Conservation (phyloP, 1,140 invertebrate species). For the Drosophila suzukii region DNA sequence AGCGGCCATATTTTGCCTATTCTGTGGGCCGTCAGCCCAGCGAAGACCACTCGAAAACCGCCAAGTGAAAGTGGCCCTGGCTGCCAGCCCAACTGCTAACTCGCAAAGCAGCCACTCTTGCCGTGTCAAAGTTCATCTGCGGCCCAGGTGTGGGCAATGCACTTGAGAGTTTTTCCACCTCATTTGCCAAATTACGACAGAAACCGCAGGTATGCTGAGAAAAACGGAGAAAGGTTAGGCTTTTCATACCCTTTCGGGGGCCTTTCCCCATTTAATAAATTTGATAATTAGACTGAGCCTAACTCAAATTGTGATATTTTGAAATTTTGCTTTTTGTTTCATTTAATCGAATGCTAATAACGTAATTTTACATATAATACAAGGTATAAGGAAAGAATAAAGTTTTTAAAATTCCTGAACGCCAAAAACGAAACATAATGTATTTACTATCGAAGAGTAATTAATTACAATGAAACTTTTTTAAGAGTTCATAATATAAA, state of each 20-base stretch:
- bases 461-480: too few relatives aligned
- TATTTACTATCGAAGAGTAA: too few relatives aligned
- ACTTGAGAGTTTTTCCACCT: constrained; percentile 48
- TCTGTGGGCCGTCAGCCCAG: constrained; percentile 35
- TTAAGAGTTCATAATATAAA: too few relatives aligned
- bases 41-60: constrained; percentile 45
- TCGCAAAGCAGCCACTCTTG: constrained; percentile 34
- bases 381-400: too few relatives aligned
- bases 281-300: too few relatives aligned
- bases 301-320: too few relatives aligned
- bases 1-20: constrained; percentile 34
- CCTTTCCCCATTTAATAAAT: not conserved
- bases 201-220: not conserved
- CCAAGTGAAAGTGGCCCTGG: constrained; percentile 71
- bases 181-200: constrained; percentile 57
- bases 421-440: too few relatives aligned
- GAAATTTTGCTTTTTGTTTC: too few relatives aligned
- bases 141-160: constrained; percentile 53
- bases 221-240: constrained; percentile 1
- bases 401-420: too few relatives aligned
- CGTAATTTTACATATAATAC: too few relatives aligned
- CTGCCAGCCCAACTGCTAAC: constrained; percentile 7
- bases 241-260: not conserved
- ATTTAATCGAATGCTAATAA: too few relatives aligned
- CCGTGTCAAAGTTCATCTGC: constrained; percentile 49